phyloP scores from a whole-genome alignment of 2,888 invertebrate genomes.

The Lissonota sp. region DNA sequence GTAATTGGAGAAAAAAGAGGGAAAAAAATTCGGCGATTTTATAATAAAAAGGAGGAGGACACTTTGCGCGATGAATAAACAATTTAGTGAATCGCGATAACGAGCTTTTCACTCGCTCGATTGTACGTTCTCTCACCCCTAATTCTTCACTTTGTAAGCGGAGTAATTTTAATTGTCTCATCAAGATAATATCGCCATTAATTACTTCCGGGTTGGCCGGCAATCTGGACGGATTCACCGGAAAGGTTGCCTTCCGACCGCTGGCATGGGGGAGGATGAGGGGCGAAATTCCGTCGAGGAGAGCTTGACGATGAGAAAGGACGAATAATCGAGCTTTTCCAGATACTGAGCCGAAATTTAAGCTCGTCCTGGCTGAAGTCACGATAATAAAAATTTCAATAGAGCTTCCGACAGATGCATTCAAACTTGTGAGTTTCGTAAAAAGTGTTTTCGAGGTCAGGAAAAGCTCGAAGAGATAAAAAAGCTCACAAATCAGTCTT shows the following conservation, averaged over 20 bases:
- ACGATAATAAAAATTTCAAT: no score
- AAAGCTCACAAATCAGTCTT: no score
- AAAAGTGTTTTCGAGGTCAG: no score
- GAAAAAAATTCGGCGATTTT: slow-evolving; percentile 17
- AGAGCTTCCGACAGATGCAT: no score
- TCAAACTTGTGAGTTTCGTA: no score
- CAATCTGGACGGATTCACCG: slow-evolving; percentile 38
- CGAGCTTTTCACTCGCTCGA: slow-evolving; percentile 41
- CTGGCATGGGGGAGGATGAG: background rate
- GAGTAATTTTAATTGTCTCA: slow-evolving; percentile 66
- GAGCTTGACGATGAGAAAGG: slow-evolving; percentile 27
- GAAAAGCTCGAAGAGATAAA: no score
- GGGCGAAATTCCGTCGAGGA: background rate
- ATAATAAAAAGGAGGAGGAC: background rate
- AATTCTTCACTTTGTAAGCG: slow-evolving; percentile 19
- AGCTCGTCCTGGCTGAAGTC: no score
- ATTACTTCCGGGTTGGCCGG: slow-evolving; percentile 55
- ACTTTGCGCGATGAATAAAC: slow-evolving; percentile 60
- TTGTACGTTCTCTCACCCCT: slow-evolving; percentile 4
- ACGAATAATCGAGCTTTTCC: background rate
- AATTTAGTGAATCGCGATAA: slow-evolving; percentile 60
- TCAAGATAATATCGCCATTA: slow-evolving; percentile 67
- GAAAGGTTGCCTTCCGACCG: slow-evolving; percentile 36
- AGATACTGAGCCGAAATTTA: no score
- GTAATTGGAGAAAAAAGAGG: background rate